These are phyloP conservation scores for Myzus persicae DNA, from an alignment of 1,140 invertebrate species.

Conservation along the genomic window DNA sequence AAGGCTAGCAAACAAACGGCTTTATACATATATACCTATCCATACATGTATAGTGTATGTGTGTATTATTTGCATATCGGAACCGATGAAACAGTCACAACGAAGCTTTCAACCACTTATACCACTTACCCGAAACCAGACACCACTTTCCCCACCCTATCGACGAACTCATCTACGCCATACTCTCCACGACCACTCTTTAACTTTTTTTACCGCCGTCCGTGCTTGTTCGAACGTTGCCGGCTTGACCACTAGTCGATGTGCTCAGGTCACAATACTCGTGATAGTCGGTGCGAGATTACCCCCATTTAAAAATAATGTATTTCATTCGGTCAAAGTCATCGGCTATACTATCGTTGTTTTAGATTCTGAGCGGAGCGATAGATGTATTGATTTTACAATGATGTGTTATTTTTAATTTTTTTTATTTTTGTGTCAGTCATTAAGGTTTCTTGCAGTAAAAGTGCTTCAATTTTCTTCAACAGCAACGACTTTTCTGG, in stretches of 20 bases:
- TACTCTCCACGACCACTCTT: not conserved
- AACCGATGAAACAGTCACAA: not conserved
- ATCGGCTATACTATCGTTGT: not conserved
- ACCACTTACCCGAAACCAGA: not conserved
- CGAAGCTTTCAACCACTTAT: slow-evolving; percentile 35
- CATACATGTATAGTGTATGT: not conserved
- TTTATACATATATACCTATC: not conserved
- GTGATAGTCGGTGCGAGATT: not conserved
- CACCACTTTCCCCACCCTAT: not conserved
- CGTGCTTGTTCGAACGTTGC: not conserved
- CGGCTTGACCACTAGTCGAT: not conserved
- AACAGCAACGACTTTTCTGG: no score
- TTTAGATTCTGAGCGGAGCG: no score
- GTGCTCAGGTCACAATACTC: not conserved
- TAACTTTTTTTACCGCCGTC: not conserved
- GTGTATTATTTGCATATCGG: slow-evolving; percentile 6
- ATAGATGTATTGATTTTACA: no score
- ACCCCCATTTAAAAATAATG: not conserved
- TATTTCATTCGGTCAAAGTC: not conserved
- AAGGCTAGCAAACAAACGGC: not conserved
- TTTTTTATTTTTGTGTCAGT: no score
- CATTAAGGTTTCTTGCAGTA: no score
- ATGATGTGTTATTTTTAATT: no score
- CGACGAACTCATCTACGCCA: not conserved
- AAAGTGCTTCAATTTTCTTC: no score